Percentiles rank a stretch among this genome's conserved stretches.
Conservation (phyloP, 2,797 vertebrate genomes). For the Benthosema pterotum region DNA sequence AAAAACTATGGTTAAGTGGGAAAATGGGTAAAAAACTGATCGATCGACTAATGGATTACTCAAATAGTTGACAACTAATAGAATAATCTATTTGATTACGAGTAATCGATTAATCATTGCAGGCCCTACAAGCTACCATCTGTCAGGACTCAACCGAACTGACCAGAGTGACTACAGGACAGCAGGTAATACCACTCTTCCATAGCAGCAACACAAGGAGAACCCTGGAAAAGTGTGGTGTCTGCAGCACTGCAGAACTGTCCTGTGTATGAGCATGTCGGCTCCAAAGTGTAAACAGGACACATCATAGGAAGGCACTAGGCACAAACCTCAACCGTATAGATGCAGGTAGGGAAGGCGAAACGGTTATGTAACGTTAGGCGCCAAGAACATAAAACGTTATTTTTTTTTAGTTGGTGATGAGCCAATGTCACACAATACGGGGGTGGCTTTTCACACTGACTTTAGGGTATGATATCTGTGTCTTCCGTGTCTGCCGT, state of each 20-base stretch:
- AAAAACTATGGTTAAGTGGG: too few relatives aligned
- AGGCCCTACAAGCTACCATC: too few relatives aligned
- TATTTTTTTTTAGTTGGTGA: not conserved
- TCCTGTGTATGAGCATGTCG: not conserved
- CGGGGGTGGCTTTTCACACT: not conserved
- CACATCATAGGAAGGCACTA: conserved; percentile 2
- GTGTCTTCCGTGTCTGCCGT: not conserved
- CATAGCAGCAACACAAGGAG: not conserved
- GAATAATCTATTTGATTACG: too few relatives aligned
- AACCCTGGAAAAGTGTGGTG: not conserved
- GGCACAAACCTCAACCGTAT: not conserved
- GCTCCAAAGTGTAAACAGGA: not conserved
- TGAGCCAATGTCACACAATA: conserved; percentile 2
- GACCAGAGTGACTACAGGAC: not conserved
- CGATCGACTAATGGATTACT: too few relatives aligned
- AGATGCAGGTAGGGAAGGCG: not conserved
- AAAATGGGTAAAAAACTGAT: too few relatives aligned
- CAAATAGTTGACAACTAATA: too few relatives aligned
- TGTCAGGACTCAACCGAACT: not conserved
- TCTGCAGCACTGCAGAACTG: not conserved
- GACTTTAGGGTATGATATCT: not conserved
- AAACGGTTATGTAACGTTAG: not conserved
- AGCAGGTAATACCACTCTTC: not conserved
- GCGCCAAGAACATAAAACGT: not conserved
- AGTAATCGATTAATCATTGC: too few relatives aligned